Conservation (phyloP, 2,113 vertebrate species). For the Peucedramus taeniatus region DNA sequence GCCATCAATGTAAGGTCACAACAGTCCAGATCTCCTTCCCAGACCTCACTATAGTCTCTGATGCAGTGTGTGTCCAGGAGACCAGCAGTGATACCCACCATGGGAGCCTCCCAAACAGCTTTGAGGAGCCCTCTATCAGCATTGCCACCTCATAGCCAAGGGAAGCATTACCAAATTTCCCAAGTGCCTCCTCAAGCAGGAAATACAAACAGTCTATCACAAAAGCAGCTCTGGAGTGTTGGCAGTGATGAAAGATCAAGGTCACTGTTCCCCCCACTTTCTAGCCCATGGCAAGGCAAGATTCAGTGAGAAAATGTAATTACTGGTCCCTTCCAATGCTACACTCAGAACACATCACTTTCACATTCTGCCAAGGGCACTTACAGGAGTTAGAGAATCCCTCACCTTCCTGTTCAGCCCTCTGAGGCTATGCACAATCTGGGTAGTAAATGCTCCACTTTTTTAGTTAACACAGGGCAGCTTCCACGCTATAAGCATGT, state of each 20-base stretch:
- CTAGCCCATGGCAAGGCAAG: not conserved
- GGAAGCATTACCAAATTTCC: not conserved
- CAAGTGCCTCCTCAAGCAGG: not conserved
- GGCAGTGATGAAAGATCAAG: not conserved
- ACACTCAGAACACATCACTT: not conserved
- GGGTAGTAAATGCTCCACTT: not conserved
- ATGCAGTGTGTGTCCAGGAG: not conserved
- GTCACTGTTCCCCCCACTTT: not conserved
- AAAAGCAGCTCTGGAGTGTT: not conserved
- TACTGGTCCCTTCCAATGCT: not conserved
- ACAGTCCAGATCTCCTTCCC: not conserved
- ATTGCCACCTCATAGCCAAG: not conserved
- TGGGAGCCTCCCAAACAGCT: not conserved
- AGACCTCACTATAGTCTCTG: not conserved
- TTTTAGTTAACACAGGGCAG: not conserved
- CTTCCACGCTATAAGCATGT: not conserved
- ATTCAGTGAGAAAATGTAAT: not conserved
- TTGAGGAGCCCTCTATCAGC: not conserved
- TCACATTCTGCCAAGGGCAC: fast-evolving
- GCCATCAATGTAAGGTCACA: not conserved
- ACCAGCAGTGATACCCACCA: not conserved
- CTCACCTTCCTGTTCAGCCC: not conserved
- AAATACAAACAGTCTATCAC: not conserved
- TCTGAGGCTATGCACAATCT: not conserved
- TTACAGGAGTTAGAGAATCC: not conserved